Conservation (phyloP, 2,888 invertebrate species). For the Cheilosia soror region DNA sequence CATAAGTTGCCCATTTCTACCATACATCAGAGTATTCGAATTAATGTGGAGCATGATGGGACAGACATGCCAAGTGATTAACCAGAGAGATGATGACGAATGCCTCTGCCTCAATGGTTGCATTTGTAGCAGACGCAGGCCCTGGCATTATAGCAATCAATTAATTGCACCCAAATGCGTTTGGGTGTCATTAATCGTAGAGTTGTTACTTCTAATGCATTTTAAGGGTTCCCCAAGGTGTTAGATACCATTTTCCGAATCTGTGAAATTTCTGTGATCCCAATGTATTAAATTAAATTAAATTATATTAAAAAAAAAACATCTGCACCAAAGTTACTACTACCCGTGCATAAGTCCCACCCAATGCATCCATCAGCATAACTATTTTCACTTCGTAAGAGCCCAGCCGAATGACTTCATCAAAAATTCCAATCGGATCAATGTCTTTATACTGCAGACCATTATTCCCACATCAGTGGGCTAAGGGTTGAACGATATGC, state of each 20-base stretch:
- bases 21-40: too few relatives aligned
- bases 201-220: too few relatives aligned
- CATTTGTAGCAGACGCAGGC: too few relatives aligned
- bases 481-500: slow-evolving; percentile 21
- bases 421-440: slow-evolving; percentile 43
- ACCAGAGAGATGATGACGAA: neutral
- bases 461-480: slow-evolving; percentile 44
- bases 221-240: too few relatives aligned
- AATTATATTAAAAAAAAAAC: too few relatives aligned
- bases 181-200: neutral
- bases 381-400: neutral
- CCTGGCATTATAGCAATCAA: neutral
- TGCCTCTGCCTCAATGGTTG: neutral
- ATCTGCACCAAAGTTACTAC: too few relatives aligned
- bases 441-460: slow-evolving; percentile 14
- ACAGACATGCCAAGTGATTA: neutral
- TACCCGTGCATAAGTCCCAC: too few relatives aligned
- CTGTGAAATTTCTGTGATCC: too few relatives aligned
- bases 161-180: neutral
- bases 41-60: neutral
- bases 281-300: too few relatives aligned
- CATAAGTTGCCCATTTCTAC: neutral
- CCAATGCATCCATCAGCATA: too few relatives aligned
- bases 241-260: too few relatives aligned
- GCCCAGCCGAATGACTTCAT: slow-evolving; percentile 25